These are phyloP conservation scores for Xylocopa sonorina DNA, from an alignment of 1,140 invertebrate species.

Conservation along the genomic window DNA sequence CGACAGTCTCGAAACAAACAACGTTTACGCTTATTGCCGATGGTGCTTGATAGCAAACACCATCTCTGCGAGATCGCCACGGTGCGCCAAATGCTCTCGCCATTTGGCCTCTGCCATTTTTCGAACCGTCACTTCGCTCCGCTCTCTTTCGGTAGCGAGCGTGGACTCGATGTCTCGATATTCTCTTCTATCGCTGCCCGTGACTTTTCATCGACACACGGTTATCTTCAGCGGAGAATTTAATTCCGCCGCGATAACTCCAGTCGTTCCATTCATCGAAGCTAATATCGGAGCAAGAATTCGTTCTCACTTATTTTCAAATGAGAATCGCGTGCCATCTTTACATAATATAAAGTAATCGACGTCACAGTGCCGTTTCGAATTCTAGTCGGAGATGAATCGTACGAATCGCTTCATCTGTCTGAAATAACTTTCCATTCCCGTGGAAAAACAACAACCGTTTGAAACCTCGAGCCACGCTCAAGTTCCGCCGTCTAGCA, in stretches of 20 bases:
- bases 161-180: too few relatives aligned
- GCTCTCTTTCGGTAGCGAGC: not conserved
- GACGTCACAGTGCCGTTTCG: too few relatives aligned
- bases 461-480: too few relatives aligned
- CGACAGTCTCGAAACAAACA: constrained; percentile 60
- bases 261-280: too few relatives aligned
- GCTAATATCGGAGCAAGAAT: too few relatives aligned
- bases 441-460: not conserved
- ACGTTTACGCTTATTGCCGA: constrained; percentile 68
- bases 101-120: not conserved
- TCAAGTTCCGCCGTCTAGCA: too few relatives aligned
- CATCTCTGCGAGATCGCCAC: constrained; percentile 29
- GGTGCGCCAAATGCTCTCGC: not conserved
- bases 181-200: not conserved
- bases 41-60: constrained; percentile 42
- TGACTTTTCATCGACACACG: not conserved
- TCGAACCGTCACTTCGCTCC: not conserved
- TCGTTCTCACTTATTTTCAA: too few relatives aligned
- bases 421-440: not conserved
- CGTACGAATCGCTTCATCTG: not conserved
- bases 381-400: too few relatives aligned
- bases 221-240: not conserved
- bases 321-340: too few relatives aligned
- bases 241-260: not conserved
- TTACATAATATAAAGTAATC: too few relatives aligned